phyloP scores from a whole-genome alignment of 2,113 vertebrate species.

The Ctenodactylus gundi region DNA sequence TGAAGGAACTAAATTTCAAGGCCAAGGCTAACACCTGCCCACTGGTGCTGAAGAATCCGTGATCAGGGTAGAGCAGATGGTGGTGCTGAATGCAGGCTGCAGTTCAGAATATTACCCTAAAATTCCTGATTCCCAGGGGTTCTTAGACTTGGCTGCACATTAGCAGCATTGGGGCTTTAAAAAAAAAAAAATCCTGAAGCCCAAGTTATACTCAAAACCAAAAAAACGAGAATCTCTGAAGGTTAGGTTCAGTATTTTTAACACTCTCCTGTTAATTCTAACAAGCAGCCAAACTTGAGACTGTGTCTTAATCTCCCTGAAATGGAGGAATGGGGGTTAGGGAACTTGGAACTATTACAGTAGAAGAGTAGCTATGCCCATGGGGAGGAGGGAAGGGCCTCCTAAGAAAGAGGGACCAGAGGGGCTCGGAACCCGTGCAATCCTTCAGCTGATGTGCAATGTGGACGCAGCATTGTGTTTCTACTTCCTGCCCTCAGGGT shows the following conservation, averaged over 20 bases:
- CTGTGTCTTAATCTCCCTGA: neutral
- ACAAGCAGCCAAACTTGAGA: neutral
- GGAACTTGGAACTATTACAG: neutral
- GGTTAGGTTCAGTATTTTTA: neutral
- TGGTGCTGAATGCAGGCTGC: no score
- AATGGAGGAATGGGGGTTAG: neutral
- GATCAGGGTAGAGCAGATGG: neutral
- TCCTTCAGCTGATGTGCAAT: accelerated
- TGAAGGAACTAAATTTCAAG: neutral
- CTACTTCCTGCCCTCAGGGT: neutral
- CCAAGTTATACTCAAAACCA: neutral
- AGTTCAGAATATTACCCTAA: neutral
- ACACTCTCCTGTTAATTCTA: neutral
- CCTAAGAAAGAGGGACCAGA: neutral
- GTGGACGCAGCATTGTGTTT: accelerated
- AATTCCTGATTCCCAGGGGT: neutral
- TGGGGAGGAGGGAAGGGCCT: neutral
- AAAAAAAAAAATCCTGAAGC: neutral
- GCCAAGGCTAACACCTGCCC: neutral
- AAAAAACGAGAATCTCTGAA: neutral
- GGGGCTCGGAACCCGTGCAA: neutral
- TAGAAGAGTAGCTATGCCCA: neutral
- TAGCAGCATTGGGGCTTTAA: neutral
- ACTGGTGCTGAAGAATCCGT: accelerated
- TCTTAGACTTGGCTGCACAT: neutral